These are phyloP conservation scores for Hemicentrotus pulcherrimus DNA, from an alignment of 35 echinoderm and acorn worm species.

Conservation along the genomic window DNA sequence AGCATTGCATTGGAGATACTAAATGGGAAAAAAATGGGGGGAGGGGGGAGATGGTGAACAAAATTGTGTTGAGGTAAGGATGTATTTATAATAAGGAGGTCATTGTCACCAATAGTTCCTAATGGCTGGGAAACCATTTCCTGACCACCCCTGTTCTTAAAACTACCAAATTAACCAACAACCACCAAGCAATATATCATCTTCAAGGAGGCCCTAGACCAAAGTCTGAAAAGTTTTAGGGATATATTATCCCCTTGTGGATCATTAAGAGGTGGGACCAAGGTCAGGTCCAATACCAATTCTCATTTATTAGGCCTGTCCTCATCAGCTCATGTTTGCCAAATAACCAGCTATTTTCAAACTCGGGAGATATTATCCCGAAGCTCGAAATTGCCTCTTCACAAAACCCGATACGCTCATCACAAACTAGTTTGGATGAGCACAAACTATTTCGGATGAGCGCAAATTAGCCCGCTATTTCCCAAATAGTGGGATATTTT, in stretches of 20 bases:
- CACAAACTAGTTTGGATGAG: too few species aligned
- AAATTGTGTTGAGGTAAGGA: background rate
- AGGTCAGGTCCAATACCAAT: background rate
- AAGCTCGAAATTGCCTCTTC: too few species aligned
- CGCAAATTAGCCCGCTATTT: too few species aligned
- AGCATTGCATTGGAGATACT: background rate
- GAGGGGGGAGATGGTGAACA: background rate
- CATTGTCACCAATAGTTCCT: background rate
- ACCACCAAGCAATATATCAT: background rate
- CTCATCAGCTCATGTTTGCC: too few species aligned
- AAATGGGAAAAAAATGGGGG: background rate
- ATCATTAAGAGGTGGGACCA: conserved; percentile 10
- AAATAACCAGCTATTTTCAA: too few species aligned
- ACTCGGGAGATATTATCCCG: too few species aligned
- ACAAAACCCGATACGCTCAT: too few species aligned
- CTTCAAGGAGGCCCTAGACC: background rate
- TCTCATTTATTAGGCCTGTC: background rate
- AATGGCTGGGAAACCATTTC: background rate
- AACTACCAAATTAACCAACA: conserved; percentile 5
- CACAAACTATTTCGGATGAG: too few species aligned
- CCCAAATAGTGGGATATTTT: too few species aligned
- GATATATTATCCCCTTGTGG: background rate
- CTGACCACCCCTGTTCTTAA: background rate
- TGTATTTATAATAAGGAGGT: background rate
- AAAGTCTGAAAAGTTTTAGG: background rate